Evolutionary conservation across 2,797 vertebrate species (phyloP).

Genomic region (Alexandromys oeconomus): DNA sequence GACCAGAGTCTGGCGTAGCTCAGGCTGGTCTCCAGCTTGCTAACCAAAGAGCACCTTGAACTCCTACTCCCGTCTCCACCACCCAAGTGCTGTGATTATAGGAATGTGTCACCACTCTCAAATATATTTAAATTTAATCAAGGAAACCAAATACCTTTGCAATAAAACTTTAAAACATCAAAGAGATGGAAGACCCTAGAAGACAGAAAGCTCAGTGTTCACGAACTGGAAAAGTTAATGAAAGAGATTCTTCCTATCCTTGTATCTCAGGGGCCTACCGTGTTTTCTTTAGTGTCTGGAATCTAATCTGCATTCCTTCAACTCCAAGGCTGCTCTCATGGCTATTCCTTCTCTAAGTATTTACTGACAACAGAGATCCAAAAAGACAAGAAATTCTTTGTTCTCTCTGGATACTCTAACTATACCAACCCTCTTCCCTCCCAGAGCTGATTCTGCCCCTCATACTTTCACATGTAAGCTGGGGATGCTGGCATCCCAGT

Average conservation of each 20-base stretch:
- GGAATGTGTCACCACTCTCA: background rate
- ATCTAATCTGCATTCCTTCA: background rate
- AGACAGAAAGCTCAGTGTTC: background rate
- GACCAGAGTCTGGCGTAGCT: background rate
- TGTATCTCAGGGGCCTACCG: background rate
- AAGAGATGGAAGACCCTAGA: background rate
- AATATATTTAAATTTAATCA: background rate
- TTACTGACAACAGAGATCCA: background rate
- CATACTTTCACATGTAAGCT: background rate
- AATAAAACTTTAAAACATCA: background rate
- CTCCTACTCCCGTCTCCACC: background rate
- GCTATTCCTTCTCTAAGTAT: background rate
- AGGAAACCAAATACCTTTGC: background rate
- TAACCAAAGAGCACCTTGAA: background rate
- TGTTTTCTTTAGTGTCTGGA: constrained; percentile 4
- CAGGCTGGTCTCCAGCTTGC: background rate
- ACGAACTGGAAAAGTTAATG: background rate
- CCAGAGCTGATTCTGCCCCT: background rate
- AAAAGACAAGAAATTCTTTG: background rate
- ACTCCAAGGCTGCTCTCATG: background rate
- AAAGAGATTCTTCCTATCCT: background rate
- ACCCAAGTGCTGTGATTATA: background rate
- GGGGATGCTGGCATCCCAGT: background rate
- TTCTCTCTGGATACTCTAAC: background rate
- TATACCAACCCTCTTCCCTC: background rate